phyloP scores from a whole-genome alignment of 2,113 vertebrate genomes.

The Daboia siamensis region DNA sequence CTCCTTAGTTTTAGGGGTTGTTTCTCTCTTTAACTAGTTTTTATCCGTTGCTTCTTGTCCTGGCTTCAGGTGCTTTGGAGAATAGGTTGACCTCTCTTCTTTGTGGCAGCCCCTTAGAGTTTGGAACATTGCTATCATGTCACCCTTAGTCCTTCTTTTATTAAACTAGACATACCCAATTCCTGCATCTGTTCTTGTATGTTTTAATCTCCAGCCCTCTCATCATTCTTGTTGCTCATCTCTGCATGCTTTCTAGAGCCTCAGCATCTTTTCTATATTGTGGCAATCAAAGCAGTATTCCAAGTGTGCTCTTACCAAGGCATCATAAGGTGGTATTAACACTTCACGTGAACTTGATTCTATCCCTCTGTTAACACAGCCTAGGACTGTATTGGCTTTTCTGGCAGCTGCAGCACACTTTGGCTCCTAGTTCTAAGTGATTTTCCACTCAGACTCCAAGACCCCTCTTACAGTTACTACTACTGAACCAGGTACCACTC shows the following conservation, averaged over 20 bases:
- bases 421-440: not conserved
- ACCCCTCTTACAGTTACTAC: not conserved
- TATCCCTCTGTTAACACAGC: not conserved
- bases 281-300: not conserved
- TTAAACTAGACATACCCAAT: not conserved
- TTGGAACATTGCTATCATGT: not conserved
- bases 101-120: not conserved
- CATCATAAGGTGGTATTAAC: not conserved
- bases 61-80: no score
- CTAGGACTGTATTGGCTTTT: not conserved
- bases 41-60: no score
- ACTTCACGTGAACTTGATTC: not conserved
- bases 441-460: not conserved
- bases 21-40: no score
- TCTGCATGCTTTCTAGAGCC: not conserved
- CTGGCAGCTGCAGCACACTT: not conserved
- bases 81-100: no score
- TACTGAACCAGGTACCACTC: not conserved
- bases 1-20: not conserved
- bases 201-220: not conserved
- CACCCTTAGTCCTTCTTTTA: not conserved
- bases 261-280: no score
- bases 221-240: not conserved
- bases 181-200: not conserved
- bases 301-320: not conserved